These are phyloP conservation scores for Noctua comes DNA, from an alignment of 2,888 invertebrate species.

Conservation along the genomic window DNA sequence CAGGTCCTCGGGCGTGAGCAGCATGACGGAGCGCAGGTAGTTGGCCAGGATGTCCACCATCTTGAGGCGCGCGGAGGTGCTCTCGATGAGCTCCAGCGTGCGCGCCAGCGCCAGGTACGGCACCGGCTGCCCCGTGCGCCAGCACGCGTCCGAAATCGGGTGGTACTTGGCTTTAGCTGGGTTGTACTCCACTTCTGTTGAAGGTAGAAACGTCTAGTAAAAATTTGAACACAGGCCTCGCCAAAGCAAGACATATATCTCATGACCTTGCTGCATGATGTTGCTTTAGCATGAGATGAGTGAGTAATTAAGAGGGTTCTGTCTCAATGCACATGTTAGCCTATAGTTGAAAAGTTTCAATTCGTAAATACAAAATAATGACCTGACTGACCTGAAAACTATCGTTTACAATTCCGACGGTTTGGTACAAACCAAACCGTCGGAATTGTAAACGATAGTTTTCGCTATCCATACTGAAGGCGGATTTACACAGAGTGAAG, in stretches of 20 bases:
- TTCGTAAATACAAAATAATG: too few species aligned
- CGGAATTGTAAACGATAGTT: too few species aligned
- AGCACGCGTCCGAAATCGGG: conserved; percentile 96
- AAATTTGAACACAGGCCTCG: neutral
- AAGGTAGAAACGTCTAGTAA: too few species aligned
- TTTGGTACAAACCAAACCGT: too few species aligned
- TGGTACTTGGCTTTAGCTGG: conserved; percentile 94
- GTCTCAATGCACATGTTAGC: neutral
- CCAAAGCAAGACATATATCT: neutral
- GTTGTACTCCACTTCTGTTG: conserved; percentile 90
- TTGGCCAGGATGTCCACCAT: conserved; percentile 98
- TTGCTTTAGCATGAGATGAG: neutral
- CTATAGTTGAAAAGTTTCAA: too few species aligned
- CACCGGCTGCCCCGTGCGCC: conserved; percentile 94
- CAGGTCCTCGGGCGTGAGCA: conserved; percentile 96
- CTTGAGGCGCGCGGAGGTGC: conserved; percentile 95
- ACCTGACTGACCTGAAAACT: too few species aligned
- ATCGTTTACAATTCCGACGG: too few species aligned
- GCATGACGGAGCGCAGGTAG: conserved; percentile 96
- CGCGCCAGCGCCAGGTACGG: conserved; percentile 98
- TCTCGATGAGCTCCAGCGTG: conserved; percentile 97
- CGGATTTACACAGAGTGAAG: too few species aligned
- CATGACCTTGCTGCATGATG: neutral
- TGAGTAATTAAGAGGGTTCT: neutral
- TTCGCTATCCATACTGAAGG: too few species aligned